These are phyloP conservation scores for Drosophila tropicalis DNA, from an alignment of 1,140 invertebrate species.

Conservation along the genomic window DNA sequence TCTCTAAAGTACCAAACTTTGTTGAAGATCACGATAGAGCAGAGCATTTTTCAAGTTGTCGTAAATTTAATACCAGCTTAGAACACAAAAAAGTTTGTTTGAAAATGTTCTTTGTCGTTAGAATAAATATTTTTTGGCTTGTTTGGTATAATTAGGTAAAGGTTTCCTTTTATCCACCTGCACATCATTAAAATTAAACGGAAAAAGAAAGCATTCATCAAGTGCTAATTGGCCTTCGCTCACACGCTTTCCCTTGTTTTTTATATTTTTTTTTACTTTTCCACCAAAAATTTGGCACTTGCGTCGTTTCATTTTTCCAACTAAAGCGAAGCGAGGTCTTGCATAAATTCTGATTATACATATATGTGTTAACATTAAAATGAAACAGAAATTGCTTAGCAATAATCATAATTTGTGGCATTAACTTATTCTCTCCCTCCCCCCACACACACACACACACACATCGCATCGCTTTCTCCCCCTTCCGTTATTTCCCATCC, in stretches of 20 bases:
- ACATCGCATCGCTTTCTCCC: neutral
- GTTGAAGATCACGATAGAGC: too few species aligned
- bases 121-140: neutral
- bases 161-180: conserved; percentile 32
- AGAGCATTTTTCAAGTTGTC: too few species aligned
- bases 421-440: conserved; percentile 39
- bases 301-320: conserved; percentile 20
- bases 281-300: conserved; percentile 40
- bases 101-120: neutral
- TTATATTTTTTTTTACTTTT: neutral
- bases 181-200: conserved; percentile 39
- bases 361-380: conserved; percentile 61
- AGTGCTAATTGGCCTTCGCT: conserved; percentile 52
- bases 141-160: conserved; percentile 21
- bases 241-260: neutral
- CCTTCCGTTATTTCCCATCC: neutral
- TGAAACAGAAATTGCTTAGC: conserved; percentile 63
- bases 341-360: conserved; percentile 23
- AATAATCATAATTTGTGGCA: conserved; percentile 78
- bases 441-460: too few species aligned
- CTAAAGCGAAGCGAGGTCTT: neutral
- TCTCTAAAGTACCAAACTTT: too few species aligned
- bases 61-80: too few species aligned
- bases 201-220: conserved; percentile 46
- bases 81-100: too few species aligned